Base-by-base conservation (phyloP, 2,797 vertebrate genomes). In the Forpus xanthops region DNA sequence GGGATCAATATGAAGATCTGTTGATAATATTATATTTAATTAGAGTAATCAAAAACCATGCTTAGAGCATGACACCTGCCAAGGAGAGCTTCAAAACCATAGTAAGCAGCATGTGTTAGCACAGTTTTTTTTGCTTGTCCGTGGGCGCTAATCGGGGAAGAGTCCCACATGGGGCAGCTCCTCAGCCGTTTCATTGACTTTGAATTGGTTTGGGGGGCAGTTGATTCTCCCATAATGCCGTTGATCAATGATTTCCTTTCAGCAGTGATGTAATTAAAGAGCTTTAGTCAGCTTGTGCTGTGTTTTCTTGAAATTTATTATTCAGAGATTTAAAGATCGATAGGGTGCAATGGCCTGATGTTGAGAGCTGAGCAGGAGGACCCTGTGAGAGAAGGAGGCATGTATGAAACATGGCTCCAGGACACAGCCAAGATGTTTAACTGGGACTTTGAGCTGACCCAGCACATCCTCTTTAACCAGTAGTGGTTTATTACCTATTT, bases 241-340 rank as follows among this genome's bases (percentile, higher is more conserved):
- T 97, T 98, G 99, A 98, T 99, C 99, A 98, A 98, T 98, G 98
- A 98, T 98, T 98, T 98, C 98, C 98, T 99, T 99, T 99, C 98
- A 98, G 98, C 97, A 78, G 97, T 96, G 98, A 98, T 98, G 98
- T 98, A 98, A 99, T 99, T 99, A 99, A 98, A 98, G 98, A 97
- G 96, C 97, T 99, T 98, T 98, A 98, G 98, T 97, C 92, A 95
- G 95, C 97, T 97, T 97, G 97, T 44, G 90, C 97, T 94, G 97
- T 96, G 96, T 97, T 97, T 97, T 95, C 97, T 98, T 96, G 96
- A 97, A 97, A 98, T 98, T 94, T 98, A 98, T 98, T 98, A 97
- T 97, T 98, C 97, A 95, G 97, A 97, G 98, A 95, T 97, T 98
- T 97, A 98, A 96, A 97, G 98, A 99, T 99, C 98, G 96, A 99